A percentile compares a stretch with the other conserved stretches of the same genome.
Conservation (phyloP, 2,888 invertebrate species). For the Drosophila ustulata region DNA sequence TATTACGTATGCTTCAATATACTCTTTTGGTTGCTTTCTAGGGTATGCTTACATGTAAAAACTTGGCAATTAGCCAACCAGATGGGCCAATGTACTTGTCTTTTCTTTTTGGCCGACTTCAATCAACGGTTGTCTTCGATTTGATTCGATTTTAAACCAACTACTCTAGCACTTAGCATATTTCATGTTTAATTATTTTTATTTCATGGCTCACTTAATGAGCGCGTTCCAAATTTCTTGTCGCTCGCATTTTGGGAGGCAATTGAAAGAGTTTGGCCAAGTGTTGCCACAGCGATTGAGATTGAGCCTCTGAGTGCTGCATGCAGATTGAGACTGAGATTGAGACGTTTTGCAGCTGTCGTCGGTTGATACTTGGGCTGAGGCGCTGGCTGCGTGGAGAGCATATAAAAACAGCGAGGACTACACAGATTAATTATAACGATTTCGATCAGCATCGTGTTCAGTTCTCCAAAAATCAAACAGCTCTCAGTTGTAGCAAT, state of each 20-base stretch:
- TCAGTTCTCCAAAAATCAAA: neutral
- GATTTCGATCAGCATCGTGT: conserved; percentile 63
- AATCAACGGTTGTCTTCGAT: conserved; percentile 14
- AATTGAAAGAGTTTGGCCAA: conserved; percentile 32
- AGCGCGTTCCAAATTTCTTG: conserved; percentile 56
- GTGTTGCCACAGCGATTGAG: conserved; percentile 42
- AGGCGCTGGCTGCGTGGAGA: neutral
- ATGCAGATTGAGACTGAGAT: conserved; percentile 29
- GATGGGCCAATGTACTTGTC: conserved; percentile 5
- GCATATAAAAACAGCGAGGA: conserved; percentile 72
- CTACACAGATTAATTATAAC: conserved; percentile 67
- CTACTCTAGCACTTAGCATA: conserved; percentile 54
- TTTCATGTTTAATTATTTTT: conserved; percentile 65
- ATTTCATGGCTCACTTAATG: conserved; percentile 62
- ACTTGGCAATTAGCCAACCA: conserved; percentile 1
- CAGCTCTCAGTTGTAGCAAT: conserved; percentile 13
- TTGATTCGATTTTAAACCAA: conserved; percentile 14
- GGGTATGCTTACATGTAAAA: neutral
- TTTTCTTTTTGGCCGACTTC: conserved; percentile 14
- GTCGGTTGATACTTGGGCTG: conserved; percentile 10
- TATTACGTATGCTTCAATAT: neutral
- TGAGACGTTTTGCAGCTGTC: conserved; percentile 40
- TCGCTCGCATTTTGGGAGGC: conserved; percentile 28
- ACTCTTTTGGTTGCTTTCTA: neutral
- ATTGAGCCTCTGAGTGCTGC: conserved; percentile 29